Evolutionary conservation across 2,113 vertebrate species (phyloP).

Genomic region (Protobothrops mucrosquamatus): DNA sequence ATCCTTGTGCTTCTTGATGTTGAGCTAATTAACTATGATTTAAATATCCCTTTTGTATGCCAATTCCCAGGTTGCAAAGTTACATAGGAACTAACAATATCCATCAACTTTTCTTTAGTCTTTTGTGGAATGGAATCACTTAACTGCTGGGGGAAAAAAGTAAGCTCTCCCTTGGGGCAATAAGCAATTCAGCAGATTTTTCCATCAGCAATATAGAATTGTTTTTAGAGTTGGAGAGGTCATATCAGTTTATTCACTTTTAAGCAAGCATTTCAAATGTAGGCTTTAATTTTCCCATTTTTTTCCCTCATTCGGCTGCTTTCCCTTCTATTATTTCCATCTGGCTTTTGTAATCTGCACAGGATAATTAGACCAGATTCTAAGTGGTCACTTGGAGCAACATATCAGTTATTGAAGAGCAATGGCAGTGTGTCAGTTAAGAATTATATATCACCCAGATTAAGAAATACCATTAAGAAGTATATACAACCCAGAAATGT

Average conservation of each 20-base stretch:
- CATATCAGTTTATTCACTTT: slow-evolving; percentile 3
- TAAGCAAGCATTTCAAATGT: neutral
- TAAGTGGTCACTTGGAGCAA: neutral
- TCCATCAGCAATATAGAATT: neutral
- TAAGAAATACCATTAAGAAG: neutral
- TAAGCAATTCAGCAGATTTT: slow-evolving; percentile 9
- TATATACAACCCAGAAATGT: neutral
- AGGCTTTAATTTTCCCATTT: neutral
- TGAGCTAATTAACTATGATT: neutral
- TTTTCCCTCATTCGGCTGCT: neutral
- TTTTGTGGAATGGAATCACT: neutral
- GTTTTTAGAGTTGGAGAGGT: neutral
- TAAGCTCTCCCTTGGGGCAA: neutral
- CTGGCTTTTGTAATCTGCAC: neutral
- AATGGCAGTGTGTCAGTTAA: neutral
- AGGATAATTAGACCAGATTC: neutral
- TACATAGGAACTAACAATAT: neutral
- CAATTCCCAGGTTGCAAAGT: neutral
- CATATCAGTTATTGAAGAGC: neutral
- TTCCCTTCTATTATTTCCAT: neutral
- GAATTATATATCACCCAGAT: neutral
- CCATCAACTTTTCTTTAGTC: rapidly evolving
- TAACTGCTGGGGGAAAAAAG: neutral
- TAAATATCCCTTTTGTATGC: neutral
- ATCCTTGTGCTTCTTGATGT: neutral